These are phyloP conservation scores for Notodonta ziczac DNA, from an alignment of 2,888 invertebrate species.

Conservation along the genomic window DNA sequence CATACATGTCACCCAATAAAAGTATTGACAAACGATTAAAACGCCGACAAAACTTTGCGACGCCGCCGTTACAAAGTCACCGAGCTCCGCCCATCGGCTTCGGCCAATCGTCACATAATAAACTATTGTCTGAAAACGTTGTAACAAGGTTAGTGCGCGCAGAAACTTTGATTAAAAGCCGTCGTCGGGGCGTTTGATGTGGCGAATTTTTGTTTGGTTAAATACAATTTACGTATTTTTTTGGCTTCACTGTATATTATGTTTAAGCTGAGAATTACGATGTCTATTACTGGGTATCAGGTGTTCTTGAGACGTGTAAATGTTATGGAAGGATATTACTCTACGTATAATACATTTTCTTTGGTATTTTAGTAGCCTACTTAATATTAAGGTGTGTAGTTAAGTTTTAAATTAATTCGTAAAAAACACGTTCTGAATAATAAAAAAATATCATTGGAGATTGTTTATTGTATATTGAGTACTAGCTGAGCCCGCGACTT, in stretches of 20 bases:
- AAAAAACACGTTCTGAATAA: no score
- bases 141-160: slow-evolving; percentile 36
- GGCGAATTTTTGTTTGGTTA: slow-evolving; percentile 79
- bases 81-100: slow-evolving; percentile 54
- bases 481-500: no score
- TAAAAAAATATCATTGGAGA: no score
- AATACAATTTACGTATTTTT: no score
- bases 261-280: slow-evolving; percentile 24
- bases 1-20: slow-evolving; percentile 48
- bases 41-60: slow-evolving; percentile 47
- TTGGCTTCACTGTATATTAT: background rate
- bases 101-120: slow-evolving; percentile 12
- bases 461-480: no score
- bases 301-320: no score
- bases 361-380: no score
- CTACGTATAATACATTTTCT: no score
- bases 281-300: no score
- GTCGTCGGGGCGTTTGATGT: slow-evolving; percentile 68
- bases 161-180: slow-evolving; percentile 59
- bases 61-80: slow-evolving; percentile 47
- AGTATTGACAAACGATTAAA: slow-evolving; percentile 37
- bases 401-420: no score
- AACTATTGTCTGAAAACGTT: slow-evolving; percentile 23
- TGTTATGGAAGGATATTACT: no score
- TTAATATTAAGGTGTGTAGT: no score